Base-by-base conservation (phyloP, 2,888 invertebrate species). In the Limnephilus lunatus region DNA sequence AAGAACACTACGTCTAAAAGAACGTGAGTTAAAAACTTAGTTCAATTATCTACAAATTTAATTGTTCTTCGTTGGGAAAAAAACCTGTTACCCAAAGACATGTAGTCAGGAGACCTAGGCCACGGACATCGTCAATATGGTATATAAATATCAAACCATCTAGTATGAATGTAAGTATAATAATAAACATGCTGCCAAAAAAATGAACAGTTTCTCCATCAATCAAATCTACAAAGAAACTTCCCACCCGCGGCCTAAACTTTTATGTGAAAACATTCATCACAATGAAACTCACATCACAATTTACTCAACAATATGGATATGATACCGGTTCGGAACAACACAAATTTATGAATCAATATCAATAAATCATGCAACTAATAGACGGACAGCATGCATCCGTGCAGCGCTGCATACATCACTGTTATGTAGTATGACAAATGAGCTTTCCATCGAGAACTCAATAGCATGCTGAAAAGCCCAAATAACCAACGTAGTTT, bases 291-390 rank as follows among this genome's bases (percentile, higher is more conserved):
- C 68, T 68, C 68, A n/a, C 68, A 68, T 68, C 68, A 68, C 25
- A 68, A 25, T 68, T 68, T 68, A 68, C 25, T 68, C 25, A 68
- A n/a, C 25, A 25, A 25, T 68, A 68, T n/a, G 68, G 68, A 68
- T 68, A n/a, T 68, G 68, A 68, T 68, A 68, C 68, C 68, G 68
- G 68, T 9, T 68, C 68, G 68, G 68, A 68, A 68, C 68, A 68
- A 68, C 68, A 68, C 68, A 9, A 68, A 68, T 68, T 68, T 68
- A 25, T 68, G 68, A 68, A 68, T 68, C 68, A 68, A 68, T 68
- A 68, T 68, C 68, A 68, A 68, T 68, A 68, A 68, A 68, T 68
- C 68, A 68, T 68, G 68, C 68, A 68, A 68, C 68, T 68, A 68
- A 68, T 68, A 68, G 68, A 68, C 68, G 68, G 68, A 68, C 68